Percentiles rank a stretch among this genome's conserved stretches.
Conservation (phyloP, 1,140 invertebrate species). For the Pseudobourletiella spinata region DNA sequence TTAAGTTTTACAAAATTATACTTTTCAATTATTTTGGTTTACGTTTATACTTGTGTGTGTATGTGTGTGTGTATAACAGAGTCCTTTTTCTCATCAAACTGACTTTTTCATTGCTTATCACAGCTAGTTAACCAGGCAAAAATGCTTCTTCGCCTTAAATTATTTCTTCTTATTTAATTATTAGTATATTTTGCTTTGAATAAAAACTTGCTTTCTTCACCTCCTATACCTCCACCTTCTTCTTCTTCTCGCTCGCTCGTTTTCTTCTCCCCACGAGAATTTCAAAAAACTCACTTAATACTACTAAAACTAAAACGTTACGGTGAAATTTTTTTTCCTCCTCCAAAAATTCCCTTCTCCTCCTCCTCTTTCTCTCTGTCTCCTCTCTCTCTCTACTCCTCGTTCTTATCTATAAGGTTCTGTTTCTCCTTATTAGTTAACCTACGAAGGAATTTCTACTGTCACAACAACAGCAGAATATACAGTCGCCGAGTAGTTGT, state of each 20-base stretch:
- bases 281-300: no score
- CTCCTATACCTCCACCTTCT: not conserved
- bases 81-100: not conserved
- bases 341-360: no score
- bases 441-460: no score
- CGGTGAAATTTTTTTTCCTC: no score
- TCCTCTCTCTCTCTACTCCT: no score
- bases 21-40: conserved; percentile 3
- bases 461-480: no score
- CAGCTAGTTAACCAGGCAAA: conserved; percentile 3
- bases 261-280: no score
- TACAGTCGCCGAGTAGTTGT: no score
- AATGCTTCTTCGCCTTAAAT: not conserved
- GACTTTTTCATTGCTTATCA: conserved; percentile 8
- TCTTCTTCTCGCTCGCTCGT: not conserved
- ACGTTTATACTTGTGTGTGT: not conserved
- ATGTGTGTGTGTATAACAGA: not conserved
- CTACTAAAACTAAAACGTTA: no score
- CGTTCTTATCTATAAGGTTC: no score
- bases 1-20: conserved; percentile 4
- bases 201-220: not conserved
- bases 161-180: not conserved
- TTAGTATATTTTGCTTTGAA: not conserved
- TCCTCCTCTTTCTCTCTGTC: no score
- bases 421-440: no score